Percentiles rank a stretch among this genome's conserved stretches.
Evolutionary conservation across 2,888 invertebrate species (phyloP).

Genomic region (Platerodrilus igneus): DNA sequence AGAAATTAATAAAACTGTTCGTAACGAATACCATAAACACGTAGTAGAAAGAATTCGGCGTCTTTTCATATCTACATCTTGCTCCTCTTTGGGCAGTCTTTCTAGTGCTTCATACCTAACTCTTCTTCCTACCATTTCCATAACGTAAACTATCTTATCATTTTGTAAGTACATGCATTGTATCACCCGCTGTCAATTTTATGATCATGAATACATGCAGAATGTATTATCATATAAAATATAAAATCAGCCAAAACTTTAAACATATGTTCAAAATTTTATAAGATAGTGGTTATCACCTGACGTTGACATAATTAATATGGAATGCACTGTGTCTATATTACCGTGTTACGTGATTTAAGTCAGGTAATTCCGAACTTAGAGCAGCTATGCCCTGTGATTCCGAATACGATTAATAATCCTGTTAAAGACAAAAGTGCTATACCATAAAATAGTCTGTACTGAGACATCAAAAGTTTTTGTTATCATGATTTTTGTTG

Average conservation of each 20-base stretch:
- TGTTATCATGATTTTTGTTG: too few species aligned
- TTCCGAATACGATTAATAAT: too few species aligned
- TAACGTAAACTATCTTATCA: conserved; percentile 14
- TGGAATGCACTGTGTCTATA: too few species aligned
- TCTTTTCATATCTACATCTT: conserved; percentile 38
- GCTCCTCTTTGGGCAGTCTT: conserved; percentile 28
- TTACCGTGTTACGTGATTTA: too few species aligned
- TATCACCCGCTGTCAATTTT: conserved; percentile 20
- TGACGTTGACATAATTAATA: too few species aligned
- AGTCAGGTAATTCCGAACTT: too few species aligned
- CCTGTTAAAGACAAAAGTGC: too few species aligned
- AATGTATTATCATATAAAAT: conserved; percentile 15
- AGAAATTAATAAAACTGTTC: conserved; percentile 57
- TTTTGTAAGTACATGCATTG: conserved; percentile 2
- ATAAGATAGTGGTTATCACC: too few species aligned
- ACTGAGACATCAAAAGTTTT: too few species aligned
- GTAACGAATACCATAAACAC: conserved; percentile 43
- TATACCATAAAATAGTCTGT: too few species aligned
- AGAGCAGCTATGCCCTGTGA: too few species aligned
- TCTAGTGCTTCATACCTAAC: conserved; percentile 38
- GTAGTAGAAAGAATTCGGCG: conserved; percentile 38
- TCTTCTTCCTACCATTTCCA: conserved; percentile 20
- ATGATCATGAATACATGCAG: conserved; percentile 15
- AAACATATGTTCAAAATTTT: conserved; percentile 9
- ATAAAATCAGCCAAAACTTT: conserved; percentile 3